Conservation (phyloP, 1,140 invertebrate species). For the Lepidurus couesii region DNA sequence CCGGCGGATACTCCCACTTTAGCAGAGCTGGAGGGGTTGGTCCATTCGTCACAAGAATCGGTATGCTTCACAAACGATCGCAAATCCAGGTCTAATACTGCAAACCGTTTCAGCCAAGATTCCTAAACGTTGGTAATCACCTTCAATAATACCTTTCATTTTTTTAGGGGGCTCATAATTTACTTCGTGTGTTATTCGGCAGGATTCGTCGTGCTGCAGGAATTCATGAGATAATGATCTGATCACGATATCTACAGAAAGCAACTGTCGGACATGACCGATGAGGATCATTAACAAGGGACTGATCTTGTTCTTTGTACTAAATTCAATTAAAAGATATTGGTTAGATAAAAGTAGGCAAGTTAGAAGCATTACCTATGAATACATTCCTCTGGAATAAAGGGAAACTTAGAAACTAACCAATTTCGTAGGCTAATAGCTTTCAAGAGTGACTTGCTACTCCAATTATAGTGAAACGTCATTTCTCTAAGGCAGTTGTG, state of each 20-base stretch:
- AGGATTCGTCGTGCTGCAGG: conserved; percentile 20
- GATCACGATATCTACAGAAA: background rate
- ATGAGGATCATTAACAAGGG: conserved; percentile 10
- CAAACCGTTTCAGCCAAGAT: background rate
- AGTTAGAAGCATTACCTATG: background rate
- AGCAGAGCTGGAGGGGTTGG: background rate
- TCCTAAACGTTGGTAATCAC: background rate
- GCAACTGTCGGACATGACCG: background rate
- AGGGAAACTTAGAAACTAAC: background rate
- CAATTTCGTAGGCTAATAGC: background rate
- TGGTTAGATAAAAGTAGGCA: background rate
- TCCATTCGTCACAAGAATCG: conserved; percentile 10
- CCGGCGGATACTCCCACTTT: background rate
- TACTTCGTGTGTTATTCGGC: conserved; percentile 8
- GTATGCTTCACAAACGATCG: background rate
- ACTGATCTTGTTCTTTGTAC: background rate
- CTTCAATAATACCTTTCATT: background rate
- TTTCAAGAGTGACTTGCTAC: background rate
- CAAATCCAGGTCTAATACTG: conserved; percentile 22
- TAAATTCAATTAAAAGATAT: conserved; percentile 16
- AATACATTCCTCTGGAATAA: background rate
- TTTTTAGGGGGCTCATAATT: background rate
- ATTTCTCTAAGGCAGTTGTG: background rate
- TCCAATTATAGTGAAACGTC: background rate
- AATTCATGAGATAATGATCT: conserved; percentile 31